Evolutionary conservation across 2,888 invertebrate genomes (phyloP).

Genomic region (Noctua janthina): DNA sequence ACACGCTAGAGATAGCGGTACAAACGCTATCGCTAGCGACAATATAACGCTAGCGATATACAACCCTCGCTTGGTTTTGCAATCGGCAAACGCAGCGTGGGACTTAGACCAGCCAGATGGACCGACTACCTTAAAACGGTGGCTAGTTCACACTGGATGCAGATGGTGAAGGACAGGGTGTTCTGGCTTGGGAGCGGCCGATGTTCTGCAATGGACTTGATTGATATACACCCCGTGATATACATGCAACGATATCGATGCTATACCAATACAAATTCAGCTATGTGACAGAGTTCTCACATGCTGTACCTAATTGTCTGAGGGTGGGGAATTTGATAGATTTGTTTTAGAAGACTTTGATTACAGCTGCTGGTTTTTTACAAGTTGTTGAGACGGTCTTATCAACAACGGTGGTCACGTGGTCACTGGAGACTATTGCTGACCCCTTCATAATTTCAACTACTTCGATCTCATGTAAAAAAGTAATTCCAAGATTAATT

Average conservation of each 20-base stretch:
- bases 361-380: neutral
- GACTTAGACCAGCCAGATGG: neutral
- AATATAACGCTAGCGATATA: neutral
- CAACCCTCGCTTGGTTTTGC: neutral
- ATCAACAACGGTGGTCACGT: neutral
- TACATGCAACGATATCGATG: slow-evolving; percentile 3
- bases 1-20: slow-evolving; percentile 43
- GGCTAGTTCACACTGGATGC: neutral
- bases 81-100: neutral
- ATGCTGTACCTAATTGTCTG: neutral
- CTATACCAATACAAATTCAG: neutral
- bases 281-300: neutral
- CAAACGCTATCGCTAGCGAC: neutral
- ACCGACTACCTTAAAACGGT: neutral
- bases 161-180: neutral
- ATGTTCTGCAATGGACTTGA: neutral
- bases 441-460: no score
- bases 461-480: no score
- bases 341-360: neutral
- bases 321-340: neutral
- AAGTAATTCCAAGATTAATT: no score
- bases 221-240: slow-evolving; percentile 16
- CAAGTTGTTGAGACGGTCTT: neutral
- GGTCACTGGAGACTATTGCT: neutral
- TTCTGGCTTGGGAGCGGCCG: neutral